Evolutionary conservation across 2,888 invertebrate species (phyloP), one percentile per base, ranked within the genome.

Genomic region (Ametastegia equiseti): DNA sequence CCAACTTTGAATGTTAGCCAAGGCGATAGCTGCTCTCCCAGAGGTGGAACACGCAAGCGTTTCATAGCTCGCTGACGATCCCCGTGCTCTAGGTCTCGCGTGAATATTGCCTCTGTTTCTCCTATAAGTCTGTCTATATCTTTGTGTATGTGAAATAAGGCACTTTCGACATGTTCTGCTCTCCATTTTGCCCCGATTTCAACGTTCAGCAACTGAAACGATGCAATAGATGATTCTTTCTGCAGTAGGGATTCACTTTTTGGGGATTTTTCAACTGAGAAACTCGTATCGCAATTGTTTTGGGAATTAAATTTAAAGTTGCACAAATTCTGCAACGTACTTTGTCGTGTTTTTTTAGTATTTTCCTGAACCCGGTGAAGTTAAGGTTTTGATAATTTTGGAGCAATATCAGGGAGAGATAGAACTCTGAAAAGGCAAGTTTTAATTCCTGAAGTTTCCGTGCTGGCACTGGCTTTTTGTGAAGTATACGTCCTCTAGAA

Each of bases 301-400:
- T n/a, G n/a, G 57, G 11, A 36, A 39, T 15, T 67, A n/a, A 11
- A 60, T 60, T n/a, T n/a, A n/a, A n/a, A n/a, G n/a, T n/a, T n/a
- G n/a, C n/a, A n/a, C 36, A 36, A 67, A 4, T 36, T 15, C 1
- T 39, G 2, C 39, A n/a, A 67, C 67, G 39, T 36, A 95, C 95
- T 93, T 97, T 97, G 91, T 97, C 97, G 91, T 97, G 97, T 91
- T 97, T 97, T 91, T 97, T 98, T 65, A 98, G 93, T 85, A 97
- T 98, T 92, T 97, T 97, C 60, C 97, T 93, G 92, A 98, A 97
- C 1, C 97, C 97, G 5, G 97, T 97, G 87, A 96, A 96, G 92
- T 97, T 97, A 15, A 97, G 93, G 86, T 96, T 97, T 91, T 98
- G 97, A 91, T 97, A 97, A 91, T 97, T 98, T 92, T 97, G 97